phyloP scores from a whole-genome alignment of 23 tunicate genomes.

The Halocynthia roretzi region DNA sequence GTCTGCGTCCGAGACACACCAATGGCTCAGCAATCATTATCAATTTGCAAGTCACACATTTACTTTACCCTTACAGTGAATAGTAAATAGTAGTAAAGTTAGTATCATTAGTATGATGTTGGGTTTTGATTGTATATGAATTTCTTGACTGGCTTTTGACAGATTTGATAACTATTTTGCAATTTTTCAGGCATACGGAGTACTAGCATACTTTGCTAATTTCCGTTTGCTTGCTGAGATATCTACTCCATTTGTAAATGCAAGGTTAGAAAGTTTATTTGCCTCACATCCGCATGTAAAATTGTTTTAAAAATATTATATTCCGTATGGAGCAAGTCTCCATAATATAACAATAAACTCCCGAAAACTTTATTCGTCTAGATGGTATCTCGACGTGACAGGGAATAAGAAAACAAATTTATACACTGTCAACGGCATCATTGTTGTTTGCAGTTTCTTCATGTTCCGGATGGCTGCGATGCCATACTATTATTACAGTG shows the following conservation, averaged over 20 bases:
- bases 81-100: no score
- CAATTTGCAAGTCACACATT: no score
- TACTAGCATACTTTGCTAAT: conserved; percentile 39
- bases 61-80: no score
- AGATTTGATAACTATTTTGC: neutral
- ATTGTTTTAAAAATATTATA: neutral
- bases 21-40: no score
- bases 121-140: no score
- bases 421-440: conserved; percentile 47
- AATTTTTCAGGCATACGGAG: conserved; percentile 23
- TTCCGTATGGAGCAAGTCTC: no score
- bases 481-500: conserved; percentile 55
- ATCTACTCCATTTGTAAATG: conserved; percentile 71
- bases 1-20: no score
- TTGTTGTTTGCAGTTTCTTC: conserved; percentile 37
- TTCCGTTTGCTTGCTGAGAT: conserved; percentile 62
- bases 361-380: neutral
- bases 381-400: conserved; percentile 1
- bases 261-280: conserved; percentile 26
- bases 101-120: no score
- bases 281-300: neutral
- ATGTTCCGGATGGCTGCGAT: conserved; percentile 33
- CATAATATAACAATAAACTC: neutral
- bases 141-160: no score
- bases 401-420: conserved; percentile 15